A percentile compares a stretch with the other conserved stretches of the same genome.
Evolutionary conservation across 2,113 vertebrate species (phyloP).

Genomic region (Pardalotus punctatus): DNA sequence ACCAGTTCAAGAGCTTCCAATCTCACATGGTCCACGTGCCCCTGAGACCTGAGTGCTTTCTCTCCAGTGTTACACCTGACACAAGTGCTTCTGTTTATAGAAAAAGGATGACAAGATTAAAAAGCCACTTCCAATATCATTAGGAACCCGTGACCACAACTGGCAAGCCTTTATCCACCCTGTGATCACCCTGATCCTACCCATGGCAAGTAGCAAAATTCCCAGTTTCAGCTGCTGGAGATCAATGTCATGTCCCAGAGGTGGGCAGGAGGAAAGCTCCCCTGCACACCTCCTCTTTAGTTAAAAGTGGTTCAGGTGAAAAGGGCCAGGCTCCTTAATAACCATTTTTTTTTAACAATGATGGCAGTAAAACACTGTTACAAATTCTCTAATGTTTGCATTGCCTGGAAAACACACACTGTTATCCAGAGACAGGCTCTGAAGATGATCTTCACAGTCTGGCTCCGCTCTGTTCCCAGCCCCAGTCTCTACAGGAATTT

Average conservation of each 20-base stretch:
- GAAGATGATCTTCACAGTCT: neutral
- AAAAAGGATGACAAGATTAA: neutral
- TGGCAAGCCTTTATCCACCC: neutral
- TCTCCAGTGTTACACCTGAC: neutral
- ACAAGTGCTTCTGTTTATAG: neutral
- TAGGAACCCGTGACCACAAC: neutral
- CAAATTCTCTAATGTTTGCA: neutral
- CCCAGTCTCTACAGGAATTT: neutral
- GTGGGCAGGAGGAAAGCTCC: neutral
- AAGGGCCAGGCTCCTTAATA: neutral
- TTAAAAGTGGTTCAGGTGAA: neutral
- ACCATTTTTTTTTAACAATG: neutral
- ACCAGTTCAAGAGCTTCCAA: neutral
- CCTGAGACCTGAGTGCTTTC: neutral
- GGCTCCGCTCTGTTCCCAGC: neutral
- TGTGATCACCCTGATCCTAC: neutral
- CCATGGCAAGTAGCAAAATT: neutral
- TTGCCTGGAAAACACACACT: neutral
- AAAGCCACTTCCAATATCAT: neutral
- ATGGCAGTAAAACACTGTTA: neutral
- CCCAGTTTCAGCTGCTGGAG: neutral
- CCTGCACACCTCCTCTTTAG: neutral
- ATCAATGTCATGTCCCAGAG: fast-evolving
- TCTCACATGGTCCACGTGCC: fast-evolving
- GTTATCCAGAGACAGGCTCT: neutral